Conservation (phyloP, 2,888 invertebrate species). For the Physocephala rufipes region DNA sequence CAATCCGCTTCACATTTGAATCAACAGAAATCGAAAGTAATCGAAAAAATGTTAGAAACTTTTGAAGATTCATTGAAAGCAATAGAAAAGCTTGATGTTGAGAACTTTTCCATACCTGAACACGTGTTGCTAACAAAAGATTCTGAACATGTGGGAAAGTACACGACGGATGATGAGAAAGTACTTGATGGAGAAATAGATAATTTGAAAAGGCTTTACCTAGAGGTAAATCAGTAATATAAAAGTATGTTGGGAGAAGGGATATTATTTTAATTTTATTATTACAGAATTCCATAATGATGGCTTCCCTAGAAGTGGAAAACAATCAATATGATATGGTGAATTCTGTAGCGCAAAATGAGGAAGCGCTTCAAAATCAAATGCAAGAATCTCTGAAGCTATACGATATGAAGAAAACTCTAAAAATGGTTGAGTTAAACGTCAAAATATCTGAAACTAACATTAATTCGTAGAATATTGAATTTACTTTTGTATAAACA, state of each 20-base stretch:
- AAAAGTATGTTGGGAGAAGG: neutral
- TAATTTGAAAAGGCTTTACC: constrained; percentile 40
- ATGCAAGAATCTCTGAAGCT: constrained; percentile 38
- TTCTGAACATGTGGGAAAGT: constrained; percentile 40
- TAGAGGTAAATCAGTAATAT: constrained; percentile 43
- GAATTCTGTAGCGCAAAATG: constrained; percentile 40
- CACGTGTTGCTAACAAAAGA: constrained; percentile 47
- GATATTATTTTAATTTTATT: constrained; percentile 1
- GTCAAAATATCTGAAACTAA: constrained; percentile 1
- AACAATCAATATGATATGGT: constrained; percentile 43
- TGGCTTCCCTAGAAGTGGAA: constrained; percentile 47
- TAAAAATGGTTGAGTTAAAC: constrained; percentile 34
- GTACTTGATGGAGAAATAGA: constrained; percentile 39
- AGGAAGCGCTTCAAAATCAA: constrained; percentile 44
- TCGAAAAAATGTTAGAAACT: constrained; percentile 41
- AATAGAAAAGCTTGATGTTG: constrained; percentile 44
- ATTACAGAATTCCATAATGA: constrained; percentile 49
- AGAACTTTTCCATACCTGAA: constrained; percentile 47
- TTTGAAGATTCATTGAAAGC: constrained; percentile 39
- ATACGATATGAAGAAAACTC: constrained; percentile 39
- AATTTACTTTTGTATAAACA: neutral
- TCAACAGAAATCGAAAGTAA: constrained; percentile 29
- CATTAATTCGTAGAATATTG: constrained; percentile 12
- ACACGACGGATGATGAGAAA: constrained; percentile 40
- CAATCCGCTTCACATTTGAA: neutral